Conservation (phyloP, 2,888 invertebrate genomes). For the Agrotis segetum region DNA sequence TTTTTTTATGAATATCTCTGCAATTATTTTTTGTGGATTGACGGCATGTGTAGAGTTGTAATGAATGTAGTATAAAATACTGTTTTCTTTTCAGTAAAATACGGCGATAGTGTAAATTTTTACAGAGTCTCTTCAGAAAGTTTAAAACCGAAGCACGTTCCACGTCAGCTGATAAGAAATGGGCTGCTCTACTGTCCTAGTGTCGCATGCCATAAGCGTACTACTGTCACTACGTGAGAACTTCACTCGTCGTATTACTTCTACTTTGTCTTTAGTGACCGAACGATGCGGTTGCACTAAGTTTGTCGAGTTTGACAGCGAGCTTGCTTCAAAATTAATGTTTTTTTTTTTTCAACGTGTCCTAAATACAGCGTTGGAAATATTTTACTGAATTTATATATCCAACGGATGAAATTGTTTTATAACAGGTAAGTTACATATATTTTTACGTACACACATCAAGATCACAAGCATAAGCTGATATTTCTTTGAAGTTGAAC, state of each 20-base stretch:
- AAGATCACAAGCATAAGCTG: too few relatives aligned
- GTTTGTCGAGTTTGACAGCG: not conserved
- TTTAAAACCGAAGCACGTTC: constrained; percentile 31
- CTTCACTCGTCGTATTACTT: constrained; percentile 19
- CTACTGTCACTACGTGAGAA: constrained; percentile 19
- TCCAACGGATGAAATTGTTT: too few relatives aligned
- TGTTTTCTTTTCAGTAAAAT: not conserved
- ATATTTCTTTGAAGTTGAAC: too few relatives aligned
- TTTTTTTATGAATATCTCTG: too few relatives aligned
- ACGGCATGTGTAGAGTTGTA: too few relatives aligned
- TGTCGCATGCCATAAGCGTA: not conserved
- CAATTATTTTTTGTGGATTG: too few relatives aligned
- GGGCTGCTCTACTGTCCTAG: not conserved
- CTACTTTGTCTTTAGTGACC: constrained; percentile 13
- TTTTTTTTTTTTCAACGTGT: not conserved
- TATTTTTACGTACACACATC: too few relatives aligned
- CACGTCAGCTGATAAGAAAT: constrained; percentile 24
- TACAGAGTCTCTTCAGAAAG: not conserved
- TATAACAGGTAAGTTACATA: too few relatives aligned
- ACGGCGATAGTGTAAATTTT: not conserved
- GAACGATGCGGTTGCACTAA: not conserved
- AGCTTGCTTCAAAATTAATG: not conserved
- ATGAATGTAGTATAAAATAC: too few relatives aligned
- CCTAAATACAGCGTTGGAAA: too few relatives aligned
- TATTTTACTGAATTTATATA: too few relatives aligned